Evolutionary conservation across 2,797 vertebrate species (phyloP).

Genomic region (Petrocephalus sullivani): DNA sequence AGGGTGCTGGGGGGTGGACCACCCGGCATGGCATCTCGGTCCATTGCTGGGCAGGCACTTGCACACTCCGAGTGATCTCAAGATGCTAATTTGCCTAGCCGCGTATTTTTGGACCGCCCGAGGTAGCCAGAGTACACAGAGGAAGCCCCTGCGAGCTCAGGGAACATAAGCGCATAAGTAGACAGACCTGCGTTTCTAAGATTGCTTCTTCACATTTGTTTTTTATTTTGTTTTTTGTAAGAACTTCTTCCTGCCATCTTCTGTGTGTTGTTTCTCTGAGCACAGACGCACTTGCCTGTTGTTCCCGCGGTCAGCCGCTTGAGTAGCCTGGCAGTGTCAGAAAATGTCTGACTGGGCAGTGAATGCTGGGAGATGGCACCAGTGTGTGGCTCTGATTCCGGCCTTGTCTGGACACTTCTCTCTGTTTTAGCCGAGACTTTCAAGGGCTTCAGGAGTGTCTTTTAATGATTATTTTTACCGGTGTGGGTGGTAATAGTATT

Average conservation of each 20-base stretch:
- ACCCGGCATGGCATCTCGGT: background rate
- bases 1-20: background rate
- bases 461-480: background rate
- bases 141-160: background rate
- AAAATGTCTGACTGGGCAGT: slow-evolving; percentile 15
- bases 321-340: background rate
- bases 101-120: background rate
- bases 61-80: background rate
- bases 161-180: background rate
- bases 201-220: background rate
- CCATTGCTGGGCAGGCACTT: background rate
- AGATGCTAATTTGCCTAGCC: background rate
- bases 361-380: background rate
- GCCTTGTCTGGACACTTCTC: background rate
- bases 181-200: background rate
- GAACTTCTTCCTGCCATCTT: background rate
- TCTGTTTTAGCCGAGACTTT: background rate
- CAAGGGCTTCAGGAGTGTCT: background rate
- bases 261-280: background rate
- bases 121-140: background rate
- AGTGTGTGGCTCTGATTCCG: background rate
- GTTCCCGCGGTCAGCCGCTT: background rate
- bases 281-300: background rate
- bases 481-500: background rate
- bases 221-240: background rate